phyloP scores from a whole-genome alignment of 2,888 invertebrate genomes.

The Thysanoteuthis rhombus region DNA sequence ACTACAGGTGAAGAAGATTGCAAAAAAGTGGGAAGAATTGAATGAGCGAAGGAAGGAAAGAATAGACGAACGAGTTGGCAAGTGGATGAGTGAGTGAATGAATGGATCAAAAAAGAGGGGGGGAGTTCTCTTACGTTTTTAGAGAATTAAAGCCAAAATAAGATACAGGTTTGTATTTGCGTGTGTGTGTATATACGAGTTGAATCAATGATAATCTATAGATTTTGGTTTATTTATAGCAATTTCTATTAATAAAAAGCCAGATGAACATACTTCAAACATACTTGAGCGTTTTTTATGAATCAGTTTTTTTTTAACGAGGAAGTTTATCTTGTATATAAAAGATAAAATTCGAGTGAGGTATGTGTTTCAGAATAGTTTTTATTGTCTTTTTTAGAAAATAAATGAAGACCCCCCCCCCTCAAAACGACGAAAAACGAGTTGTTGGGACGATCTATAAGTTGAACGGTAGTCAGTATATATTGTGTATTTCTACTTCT shows the following conservation, averaged over 20 bases:
- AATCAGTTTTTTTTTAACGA: too few species aligned
- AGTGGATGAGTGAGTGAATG: background rate
- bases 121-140: background rate
- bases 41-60: background rate
- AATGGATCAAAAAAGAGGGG: fast-evolving
- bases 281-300: too few species aligned
- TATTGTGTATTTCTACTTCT: background rate
- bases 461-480: too few species aligned
- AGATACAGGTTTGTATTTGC: background rate
- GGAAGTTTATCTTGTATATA: too few species aligned
- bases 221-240: background rate
- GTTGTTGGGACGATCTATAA: too few species aligned
- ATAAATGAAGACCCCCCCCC: too few species aligned
- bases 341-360: too few species aligned
- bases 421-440: too few species aligned
- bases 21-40: background rate
- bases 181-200: background rate
- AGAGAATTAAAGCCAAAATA: background rate
- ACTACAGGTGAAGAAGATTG: background rate
- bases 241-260: background rate
- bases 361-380: too few species aligned
- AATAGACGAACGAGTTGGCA: background rate
- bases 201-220: background rate
- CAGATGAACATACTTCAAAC: too few species aligned
- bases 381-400: too few species aligned